A percentile compares a stretch with the other conserved stretches of the same genome.
These are phyloP conservation scores for Pristionchus pacificus DNA, from an alignment of 1,140 invertebrate genomes.

Conservation along the genomic window DNA sequence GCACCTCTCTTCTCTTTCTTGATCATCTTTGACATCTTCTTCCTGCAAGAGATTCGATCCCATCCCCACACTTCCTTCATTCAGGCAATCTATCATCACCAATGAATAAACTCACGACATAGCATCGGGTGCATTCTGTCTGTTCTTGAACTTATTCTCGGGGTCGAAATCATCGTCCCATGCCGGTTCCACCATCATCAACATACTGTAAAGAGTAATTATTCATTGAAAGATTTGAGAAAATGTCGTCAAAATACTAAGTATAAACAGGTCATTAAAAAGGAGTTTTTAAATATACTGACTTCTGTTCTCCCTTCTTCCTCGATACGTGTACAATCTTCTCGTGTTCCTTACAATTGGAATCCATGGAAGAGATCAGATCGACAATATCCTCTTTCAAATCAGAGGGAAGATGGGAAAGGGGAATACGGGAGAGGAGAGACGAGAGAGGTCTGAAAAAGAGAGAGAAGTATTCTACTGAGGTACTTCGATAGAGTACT, in stretches of 20 bases:
- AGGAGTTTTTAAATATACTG: too few relatives aligned
- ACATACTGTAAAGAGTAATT: slow-evolving; percentile 20
- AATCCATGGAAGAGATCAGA: slow-evolving; percentile 9
- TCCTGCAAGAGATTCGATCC: slow-evolving; percentile 20
- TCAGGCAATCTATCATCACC: not conserved
- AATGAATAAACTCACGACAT: not conserved
- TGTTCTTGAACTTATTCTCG: slow-evolving; percentile 18
- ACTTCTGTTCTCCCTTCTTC: slow-evolving; percentile 26
- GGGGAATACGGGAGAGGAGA: slow-evolving; percentile 1
- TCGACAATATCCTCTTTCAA: slow-evolving; percentile 14
- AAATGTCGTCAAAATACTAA: too few relatives aligned
- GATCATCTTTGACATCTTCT: slow-evolving; percentile 25
- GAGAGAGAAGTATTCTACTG: too few relatives aligned
- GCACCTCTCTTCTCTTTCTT: slow-evolving; percentile 36
- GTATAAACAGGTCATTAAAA: too few relatives aligned
- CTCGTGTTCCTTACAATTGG: not conserved
- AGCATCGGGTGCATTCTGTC: not conserved
- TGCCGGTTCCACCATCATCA: slow-evolving; percentile 34
- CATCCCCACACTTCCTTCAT: slow-evolving; percentile 2
- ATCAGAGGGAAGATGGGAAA: not conserved
- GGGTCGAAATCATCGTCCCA: slow-evolving; percentile 35
- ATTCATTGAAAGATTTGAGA: slow-evolving; percentile 1
- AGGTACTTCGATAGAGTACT: not conserved
- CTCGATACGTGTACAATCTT: slow-evolving; percentile 19
- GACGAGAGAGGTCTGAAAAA: slow-evolving; percentile 8